Percentiles rank a stretch among this genome's conserved stretches.
Evolutionary conservation across 1,140 invertebrate genomes (phyloP).

Genomic region (Macrostomum lignano): DNA sequence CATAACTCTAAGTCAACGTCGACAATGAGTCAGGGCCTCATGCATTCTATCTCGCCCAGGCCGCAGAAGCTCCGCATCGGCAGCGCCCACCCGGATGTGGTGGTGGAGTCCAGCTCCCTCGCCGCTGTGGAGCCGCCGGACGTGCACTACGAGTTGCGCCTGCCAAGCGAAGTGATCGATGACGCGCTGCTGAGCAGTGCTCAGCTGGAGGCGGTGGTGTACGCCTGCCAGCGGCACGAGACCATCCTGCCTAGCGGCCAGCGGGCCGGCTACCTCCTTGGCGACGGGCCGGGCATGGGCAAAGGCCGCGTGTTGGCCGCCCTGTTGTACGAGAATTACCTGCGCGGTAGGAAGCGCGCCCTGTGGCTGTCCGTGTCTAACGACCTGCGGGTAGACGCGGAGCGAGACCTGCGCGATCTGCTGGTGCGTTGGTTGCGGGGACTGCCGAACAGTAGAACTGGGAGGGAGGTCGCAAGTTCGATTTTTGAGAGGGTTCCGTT

Average conservation of each 20-base stretch:
- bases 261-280: slow-evolving; percentile 76
- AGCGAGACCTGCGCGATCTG: slow-evolving; percentile 71
- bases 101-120: slow-evolving; percentile 86
- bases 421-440: too few relatives aligned
- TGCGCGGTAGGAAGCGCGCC: slow-evolving; percentile 62
- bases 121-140: slow-evolving; percentile 80
- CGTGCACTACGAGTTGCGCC: slow-evolving; percentile 54
- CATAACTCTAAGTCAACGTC: too few relatives aligned
- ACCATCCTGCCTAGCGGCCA: slow-evolving; percentile 59
- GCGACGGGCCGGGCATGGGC: slow-evolving; percentile 92
- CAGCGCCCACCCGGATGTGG: slow-evolving; percentile 83
- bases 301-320: slow-evolving; percentile 93
- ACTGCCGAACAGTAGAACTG: too few relatives aligned
- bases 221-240: slow-evolving; percentile 80
- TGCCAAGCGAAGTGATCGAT: slow-evolving; percentile 57
- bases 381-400: slow-evolving; percentile 89
- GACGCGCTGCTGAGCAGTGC: slow-evolving; percentile 61
- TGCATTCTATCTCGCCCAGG: too few relatives aligned
- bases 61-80: too few relatives aligned
- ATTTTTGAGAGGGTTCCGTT: too few relatives aligned
- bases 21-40: too few relatives aligned
- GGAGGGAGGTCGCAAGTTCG: too few relatives aligned
- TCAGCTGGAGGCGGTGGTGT: slow-evolving; percentile 77
- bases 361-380: slow-evolving; percentile 94
- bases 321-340: slow-evolving; percentile 87